Percentiles rank a stretch among this genome's conserved stretches.
Evolutionary conservation across 2,888 invertebrate genomes (phyloP).

Genomic region (Tortrix viridana): DNA sequence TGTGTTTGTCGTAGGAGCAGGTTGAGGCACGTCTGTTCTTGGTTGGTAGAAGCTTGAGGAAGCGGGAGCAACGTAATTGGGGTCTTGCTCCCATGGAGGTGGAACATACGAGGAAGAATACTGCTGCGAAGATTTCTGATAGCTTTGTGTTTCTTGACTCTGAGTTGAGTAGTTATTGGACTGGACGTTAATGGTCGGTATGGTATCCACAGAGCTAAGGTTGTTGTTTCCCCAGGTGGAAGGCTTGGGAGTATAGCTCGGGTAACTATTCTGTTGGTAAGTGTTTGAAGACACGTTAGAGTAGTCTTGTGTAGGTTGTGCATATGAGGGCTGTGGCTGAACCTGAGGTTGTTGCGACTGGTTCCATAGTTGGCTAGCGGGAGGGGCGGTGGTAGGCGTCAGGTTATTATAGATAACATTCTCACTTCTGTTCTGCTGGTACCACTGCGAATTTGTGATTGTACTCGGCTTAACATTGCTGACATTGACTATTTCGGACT

Average conservation of each 20-base stretch:
- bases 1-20: conserved; percentile 54
- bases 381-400: conserved; percentile 50
- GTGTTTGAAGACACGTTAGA: conserved; percentile 51
- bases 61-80: conserved; percentile 61
- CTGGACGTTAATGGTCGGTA: conserved; percentile 49
- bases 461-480: conserved; percentile 78
- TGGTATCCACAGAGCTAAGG: conserved; percentile 46
- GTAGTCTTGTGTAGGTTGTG: conserved; percentile 58
- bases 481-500: conserved; percentile 72
- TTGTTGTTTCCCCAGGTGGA: conserved; percentile 59
- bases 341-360: conserved; percentile 43
- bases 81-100: conserved; percentile 79
- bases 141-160: conserved; percentile 62
- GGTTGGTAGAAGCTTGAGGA: conserved; percentile 63
- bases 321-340: conserved; percentile 48
- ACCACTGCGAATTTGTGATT: conserved; percentile 77
- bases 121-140: conserved; percentile 64
- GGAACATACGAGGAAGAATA: conserved; percentile 74
- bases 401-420: conserved; percentile 63
- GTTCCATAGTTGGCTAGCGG: conserved; percentile 52
- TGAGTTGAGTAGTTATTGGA: conserved; percentile 61
- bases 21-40: conserved; percentile 13
- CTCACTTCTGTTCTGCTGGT: conserved; percentile 66
- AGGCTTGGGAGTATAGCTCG: conserved; percentile 66
- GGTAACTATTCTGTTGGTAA: conserved; percentile 53